Conservation (phyloP, 2,113 vertebrate species). For the Urocolius indicus region DNA sequence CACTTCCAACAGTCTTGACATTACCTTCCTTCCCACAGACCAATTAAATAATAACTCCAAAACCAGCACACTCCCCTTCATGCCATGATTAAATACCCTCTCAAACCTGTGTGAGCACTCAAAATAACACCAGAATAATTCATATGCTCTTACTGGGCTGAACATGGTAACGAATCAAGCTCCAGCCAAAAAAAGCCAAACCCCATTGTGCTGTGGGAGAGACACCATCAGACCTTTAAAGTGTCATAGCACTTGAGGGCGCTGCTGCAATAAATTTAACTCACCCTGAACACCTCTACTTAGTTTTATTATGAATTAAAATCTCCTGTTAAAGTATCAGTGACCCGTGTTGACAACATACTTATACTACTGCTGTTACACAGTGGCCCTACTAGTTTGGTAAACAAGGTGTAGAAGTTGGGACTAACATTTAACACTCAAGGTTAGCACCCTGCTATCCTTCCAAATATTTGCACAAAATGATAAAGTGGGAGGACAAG, state of each 20-base stretch:
- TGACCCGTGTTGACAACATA: not conserved
- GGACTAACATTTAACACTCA: conserved; percentile 12
- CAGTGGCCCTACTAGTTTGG: not conserved
- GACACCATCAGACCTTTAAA: not conserved
- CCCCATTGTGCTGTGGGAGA: not conserved
- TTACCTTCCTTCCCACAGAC: not conserved
- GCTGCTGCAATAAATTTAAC: conserved; percentile 67
- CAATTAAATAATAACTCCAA: not conserved
- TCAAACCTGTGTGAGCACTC: not conserved
- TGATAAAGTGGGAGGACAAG: not conserved
- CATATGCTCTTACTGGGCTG: not conserved
- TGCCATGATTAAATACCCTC: not conserved
- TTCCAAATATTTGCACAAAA: not conserved
- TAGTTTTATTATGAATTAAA: not conserved
- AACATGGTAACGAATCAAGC: not conserved
- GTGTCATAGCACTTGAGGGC: conserved; percentile 62
- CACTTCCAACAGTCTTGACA: not conserved
- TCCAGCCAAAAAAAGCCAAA: not conserved
- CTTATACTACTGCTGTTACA: conserved; percentile 11
- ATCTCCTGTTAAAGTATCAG: not conserved
- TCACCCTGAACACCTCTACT: not conserved
- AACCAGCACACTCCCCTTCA: not conserved
- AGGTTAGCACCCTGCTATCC: conserved; percentile 17
- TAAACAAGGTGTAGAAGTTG: not conserved
- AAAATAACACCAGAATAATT: not conserved